Conservation (phyloP, 2,888 invertebrate genomes). For the Eupithecia tripunctaria region DNA sequence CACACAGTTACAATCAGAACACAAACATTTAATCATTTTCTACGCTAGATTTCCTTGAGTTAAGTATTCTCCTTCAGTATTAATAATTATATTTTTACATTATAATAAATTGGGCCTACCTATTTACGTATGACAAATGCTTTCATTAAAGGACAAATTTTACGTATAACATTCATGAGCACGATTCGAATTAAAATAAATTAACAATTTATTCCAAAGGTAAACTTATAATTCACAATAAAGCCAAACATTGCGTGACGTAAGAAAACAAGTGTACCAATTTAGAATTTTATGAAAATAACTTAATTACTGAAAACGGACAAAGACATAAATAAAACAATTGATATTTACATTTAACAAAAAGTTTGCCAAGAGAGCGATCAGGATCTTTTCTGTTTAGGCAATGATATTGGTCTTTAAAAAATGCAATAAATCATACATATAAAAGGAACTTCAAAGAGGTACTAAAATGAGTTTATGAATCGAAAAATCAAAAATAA, state of each 20-base stretch:
- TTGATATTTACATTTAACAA: constrained; percentile 78
- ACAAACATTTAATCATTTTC: constrained; percentile 79
- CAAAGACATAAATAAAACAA: constrained; percentile 64
- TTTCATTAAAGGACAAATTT: constrained; percentile 73
- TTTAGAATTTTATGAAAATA: constrained; percentile 55
- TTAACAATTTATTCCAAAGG: constrained; percentile 63
- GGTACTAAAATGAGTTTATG: constrained; percentile 64
- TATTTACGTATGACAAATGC: constrained; percentile 83
- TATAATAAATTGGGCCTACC: constrained; percentile 83
- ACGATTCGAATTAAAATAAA: constrained; percentile 72
- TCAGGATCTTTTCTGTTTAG: constrained; percentile 70
- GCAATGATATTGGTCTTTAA: constrained; percentile 48
- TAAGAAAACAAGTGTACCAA: constrained; percentile 69
- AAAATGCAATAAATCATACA: constrained; percentile 55
- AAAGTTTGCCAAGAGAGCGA: constrained; percentile 60
- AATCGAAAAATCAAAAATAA: constrained; percentile 62
- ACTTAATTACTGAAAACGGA: constrained; percentile 49
- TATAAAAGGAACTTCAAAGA: constrained; percentile 67
- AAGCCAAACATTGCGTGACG: constrained; percentile 60
- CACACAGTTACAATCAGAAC: constrained; percentile 82
- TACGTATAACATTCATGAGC: constrained; percentile 80
- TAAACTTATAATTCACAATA: constrained; percentile 62
- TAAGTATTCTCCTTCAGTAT: constrained; percentile 78
- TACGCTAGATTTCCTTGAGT: constrained; percentile 75
- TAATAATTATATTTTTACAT: constrained; percentile 79